Conservation (phyloP, 2,113 vertebrate species). For the Uria lomvia region DNA sequence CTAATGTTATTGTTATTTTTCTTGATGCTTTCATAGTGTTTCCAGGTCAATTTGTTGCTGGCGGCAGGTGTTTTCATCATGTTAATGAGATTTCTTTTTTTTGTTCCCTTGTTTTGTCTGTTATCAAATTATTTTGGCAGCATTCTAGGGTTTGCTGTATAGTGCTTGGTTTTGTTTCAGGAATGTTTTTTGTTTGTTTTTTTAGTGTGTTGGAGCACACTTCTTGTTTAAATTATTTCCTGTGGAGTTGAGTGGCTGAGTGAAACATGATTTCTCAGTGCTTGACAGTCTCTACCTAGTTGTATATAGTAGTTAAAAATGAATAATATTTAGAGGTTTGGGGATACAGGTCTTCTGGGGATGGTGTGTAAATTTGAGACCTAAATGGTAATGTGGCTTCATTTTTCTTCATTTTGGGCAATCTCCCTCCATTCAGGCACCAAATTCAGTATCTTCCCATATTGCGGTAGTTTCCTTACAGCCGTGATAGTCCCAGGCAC, state of each 20-base stretch:
- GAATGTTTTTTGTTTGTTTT: not conserved
- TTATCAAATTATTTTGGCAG: not conserved
- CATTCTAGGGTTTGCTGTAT: not conserved
- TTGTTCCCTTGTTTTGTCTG: not conserved
- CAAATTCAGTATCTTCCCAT: not conserved
- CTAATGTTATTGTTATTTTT: not conserved
- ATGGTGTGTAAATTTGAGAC: not conserved
- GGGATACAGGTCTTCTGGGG: not conserved
- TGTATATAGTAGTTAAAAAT: not conserved
- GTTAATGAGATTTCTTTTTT: not conserved
- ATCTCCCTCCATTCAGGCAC: not conserved
- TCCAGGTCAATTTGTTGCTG: not conserved
- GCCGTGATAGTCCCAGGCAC: not conserved
- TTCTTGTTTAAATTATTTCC: not conserved
- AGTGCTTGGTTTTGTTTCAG: not conserved
- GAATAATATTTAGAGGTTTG: not conserved
- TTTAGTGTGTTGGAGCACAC: not conserved
- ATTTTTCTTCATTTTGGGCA: constrained; percentile 25
- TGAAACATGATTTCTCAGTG: not conserved
- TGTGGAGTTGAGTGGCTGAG: not conserved
- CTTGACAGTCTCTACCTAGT: not conserved
- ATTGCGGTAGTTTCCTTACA: not conserved
- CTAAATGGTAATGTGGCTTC: not conserved
- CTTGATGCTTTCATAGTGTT: not conserved
- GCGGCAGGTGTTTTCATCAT: not conserved